Conservation (phyloP, 2,113 vertebrate genomes). For the Xiphophorus hellerii region DNA sequence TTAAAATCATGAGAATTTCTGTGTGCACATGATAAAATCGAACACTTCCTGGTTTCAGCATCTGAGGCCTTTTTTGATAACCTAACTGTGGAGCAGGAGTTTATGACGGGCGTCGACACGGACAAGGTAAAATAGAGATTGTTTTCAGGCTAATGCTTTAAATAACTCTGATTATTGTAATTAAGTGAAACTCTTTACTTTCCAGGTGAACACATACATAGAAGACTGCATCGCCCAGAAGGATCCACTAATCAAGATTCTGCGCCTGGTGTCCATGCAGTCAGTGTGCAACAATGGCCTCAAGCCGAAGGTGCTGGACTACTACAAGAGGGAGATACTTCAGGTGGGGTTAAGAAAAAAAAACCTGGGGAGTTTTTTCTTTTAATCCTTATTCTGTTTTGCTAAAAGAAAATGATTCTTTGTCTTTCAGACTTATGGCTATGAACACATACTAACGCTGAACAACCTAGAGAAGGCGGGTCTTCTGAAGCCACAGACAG, state of each 20-base stretch:
- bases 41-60: slow-evolving; percentile 77
- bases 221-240: slow-evolving; percentile 96
- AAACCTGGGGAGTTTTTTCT: background rate
- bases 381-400: background rate
- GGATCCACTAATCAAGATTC: slow-evolving; percentile 91
- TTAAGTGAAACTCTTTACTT: background rate
- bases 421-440: slow-evolving; percentile 89
- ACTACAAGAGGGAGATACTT: slow-evolving; percentile 94
- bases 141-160: background rate
- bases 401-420: background rate
- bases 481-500: slow-evolving; percentile 86
- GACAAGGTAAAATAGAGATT: slow-evolving; percentile 86
- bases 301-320: slow-evolving; percentile 94
- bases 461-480: slow-evolving; percentile 94
- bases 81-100: slow-evolving; percentile 97
- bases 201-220: slow-evolving; percentile 89
- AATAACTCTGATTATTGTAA: background rate
- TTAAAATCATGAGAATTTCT: too few species aligned
- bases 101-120: slow-evolving; percentile 98
- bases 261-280: slow-evolving; percentile 92
- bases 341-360: slow-evolving; percentile 81
- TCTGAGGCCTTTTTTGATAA: slow-evolving; percentile 98
- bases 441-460: slow-evolving; percentile 92
- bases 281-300: slow-evolving; percentile 96
- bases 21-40: background rate